Evolutionary conservation across 2,797 vertebrate genomes (phyloP).

Genomic region (Phrynocephalus guinanensis): DNA sequence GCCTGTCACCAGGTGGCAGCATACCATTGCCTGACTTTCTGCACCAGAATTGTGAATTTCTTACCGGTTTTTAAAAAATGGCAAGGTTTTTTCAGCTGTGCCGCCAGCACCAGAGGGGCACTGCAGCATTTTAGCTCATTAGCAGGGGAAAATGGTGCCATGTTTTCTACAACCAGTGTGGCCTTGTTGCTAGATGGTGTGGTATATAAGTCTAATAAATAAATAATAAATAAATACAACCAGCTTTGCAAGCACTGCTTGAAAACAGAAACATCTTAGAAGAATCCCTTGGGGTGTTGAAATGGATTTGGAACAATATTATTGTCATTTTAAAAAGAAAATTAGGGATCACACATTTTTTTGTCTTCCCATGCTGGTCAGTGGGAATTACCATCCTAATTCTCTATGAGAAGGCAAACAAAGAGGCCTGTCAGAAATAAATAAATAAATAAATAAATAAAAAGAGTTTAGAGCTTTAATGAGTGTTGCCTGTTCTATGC

Average conservation of each 20-base stretch:
- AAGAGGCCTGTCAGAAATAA: not conserved
- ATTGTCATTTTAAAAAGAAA: not conserved
- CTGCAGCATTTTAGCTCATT: slow-evolving; percentile 4
- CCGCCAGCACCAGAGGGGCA: not conserved
- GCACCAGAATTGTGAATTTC: not conserved
- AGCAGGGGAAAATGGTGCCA: not conserved
- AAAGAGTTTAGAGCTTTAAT: not conserved
- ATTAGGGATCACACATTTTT: not conserved
- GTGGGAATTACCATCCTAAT: not conserved
- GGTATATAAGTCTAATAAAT: too few species aligned
- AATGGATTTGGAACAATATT: not conserved
- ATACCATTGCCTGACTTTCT: slow-evolving; percentile 3
- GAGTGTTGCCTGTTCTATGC: not conserved
- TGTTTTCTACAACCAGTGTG: not conserved
- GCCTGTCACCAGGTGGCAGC: slow-evolving; percentile 17
- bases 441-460: too few species aligned
- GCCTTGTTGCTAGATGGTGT: too few species aligned
- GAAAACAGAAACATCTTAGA: not conserved
- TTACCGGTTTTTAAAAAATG: not conserved
- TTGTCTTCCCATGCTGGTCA: not conserved
- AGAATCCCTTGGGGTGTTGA: too few species aligned
- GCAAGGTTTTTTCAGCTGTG: not conserved
- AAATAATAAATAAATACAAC: not conserved
- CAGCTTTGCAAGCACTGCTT: not conserved
- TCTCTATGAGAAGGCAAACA: not conserved